Conservation (phyloP, 2,113 vertebrate species). For the Falcunculus frontatus region DNA sequence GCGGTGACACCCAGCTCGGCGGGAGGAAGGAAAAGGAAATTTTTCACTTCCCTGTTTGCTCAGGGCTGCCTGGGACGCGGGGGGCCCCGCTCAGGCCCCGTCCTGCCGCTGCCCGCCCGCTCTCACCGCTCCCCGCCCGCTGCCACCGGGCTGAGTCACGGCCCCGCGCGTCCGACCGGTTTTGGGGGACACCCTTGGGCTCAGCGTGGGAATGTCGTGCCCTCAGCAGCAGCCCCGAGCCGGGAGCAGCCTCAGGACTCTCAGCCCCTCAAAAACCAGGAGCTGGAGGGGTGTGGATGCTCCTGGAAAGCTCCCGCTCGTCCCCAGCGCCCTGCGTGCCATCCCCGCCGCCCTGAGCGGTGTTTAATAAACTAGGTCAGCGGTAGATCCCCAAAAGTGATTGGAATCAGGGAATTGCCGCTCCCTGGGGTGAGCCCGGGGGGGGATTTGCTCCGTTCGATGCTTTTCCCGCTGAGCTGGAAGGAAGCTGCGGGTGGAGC, state of each 20-base stretch:
- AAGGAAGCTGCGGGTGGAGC: background rate
- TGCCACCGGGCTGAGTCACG: background rate
- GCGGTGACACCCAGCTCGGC: background rate
- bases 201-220: background rate
- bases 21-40: conserved; percentile 3
- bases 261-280: background rate
- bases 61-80: background rate
- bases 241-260: background rate
- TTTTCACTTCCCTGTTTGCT: background rate
- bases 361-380: background rate
- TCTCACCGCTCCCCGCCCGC: background rate
- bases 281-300: fast-evolving
- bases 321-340: fast-evolving
- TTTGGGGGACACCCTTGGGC: background rate
- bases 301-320: fast-evolving
- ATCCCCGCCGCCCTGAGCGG: fast-evolving
- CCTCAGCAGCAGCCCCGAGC: background rate
- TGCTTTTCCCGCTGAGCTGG: background rate
- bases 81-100: background rate
- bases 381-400: background rate
- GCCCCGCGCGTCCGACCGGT: background rate
- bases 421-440: fast-evolving
- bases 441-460: fast-evolving
- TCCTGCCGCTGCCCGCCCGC: background rate
- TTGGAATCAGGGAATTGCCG: fast-evolving